Percentiles rank a stretch among this genome's conserved stretches.
Evolutionary conservation across 2,797 vertebrate species (phyloP).

Genomic region (Yasuhikotakia modesta): DNA sequence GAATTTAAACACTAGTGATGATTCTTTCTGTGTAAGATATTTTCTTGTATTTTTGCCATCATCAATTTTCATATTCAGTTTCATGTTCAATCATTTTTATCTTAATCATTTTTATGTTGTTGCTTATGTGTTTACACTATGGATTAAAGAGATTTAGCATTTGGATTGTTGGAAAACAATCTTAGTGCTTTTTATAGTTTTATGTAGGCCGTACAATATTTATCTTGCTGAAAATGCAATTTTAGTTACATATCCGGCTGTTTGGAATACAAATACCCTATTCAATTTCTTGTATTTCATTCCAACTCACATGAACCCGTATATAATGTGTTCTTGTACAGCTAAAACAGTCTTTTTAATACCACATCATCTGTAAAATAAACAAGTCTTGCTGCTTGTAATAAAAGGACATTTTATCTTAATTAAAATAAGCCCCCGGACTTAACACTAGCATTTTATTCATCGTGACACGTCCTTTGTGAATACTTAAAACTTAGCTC

Average conservation of each 20-base stretch:
- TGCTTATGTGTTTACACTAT: not conserved
- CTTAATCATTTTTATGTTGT: not conserved
- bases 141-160: not conserved
- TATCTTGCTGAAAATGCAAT: slow-evolving; percentile 3
- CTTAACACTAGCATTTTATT: slow-evolving; percentile 30
- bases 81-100: too few relatives aligned
- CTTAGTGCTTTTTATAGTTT: slow-evolving; percentile 11
- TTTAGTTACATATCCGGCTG: not conserved
- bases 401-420: slow-evolving; percentile 47
- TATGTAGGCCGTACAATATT: slow-evolving; percentile 1
- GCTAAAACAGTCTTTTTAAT: slow-evolving; percentile 24
- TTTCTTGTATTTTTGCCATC: not conserved
- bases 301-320: slow-evolving; percentile 5
- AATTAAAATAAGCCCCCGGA: slow-evolving; percentile 40
- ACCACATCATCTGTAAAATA: slow-evolving; percentile 40
- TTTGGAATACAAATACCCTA: slow-evolving; percentile 35
- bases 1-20: not conserved
- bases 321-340: slow-evolving; percentile 15
- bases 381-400: slow-evolving; percentile 41
- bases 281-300: slow-evolving; percentile 18
- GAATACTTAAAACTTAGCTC: slow-evolving; percentile 35
- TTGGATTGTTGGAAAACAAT: slow-evolving; percentile 20
- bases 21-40: not conserved
- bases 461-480: slow-evolving; percentile 15
- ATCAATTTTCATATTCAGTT: too few relatives aligned